These are phyloP conservation scores for cattle (Bos taurus) DNA, from an alignment of 2,113 vertebrate species.

Conservation along the genomic window ARS-UCD2.0 NC_037357.1:134654001-134654500, in stretches of 20 bases:
- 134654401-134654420: neutral
- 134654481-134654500: neutral
- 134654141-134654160: neutral
- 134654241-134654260: neutral
- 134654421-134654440: neutral
- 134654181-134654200: neutral
- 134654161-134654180: neutral
- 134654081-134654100: neutral
- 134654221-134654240: neutral
- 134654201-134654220: neutral
- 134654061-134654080: neutral
- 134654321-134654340: neutral
- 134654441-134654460: neutral
- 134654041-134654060: neutral
- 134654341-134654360: neutral
- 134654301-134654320: neutral
- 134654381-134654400: neutral
- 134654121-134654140: neutral
- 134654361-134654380: fast-evolving
- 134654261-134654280: neutral
- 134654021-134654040: neutral
- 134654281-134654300: neutral
- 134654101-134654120: neutral
- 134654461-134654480: neutral
- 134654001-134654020: neutral